Evolutionary conservation across 2,797 vertebrate species (phyloP).

Genomic region (Coluber constrictor): DNA sequence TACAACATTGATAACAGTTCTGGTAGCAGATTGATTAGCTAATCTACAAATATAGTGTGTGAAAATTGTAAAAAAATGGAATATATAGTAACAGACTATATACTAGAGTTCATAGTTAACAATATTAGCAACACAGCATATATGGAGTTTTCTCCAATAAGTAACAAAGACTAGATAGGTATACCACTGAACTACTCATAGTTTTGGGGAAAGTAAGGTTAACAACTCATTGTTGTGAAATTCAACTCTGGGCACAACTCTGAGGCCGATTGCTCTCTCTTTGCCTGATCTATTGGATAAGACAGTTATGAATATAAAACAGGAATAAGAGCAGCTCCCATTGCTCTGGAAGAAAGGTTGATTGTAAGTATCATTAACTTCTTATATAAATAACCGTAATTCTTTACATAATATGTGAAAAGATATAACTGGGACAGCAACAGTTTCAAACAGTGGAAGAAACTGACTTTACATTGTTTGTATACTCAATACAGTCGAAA

Average conservation of each 20-base stretch:
- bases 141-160: neutral
- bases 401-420: neutral
- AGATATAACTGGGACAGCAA: neutral
- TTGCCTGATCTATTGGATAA: neutral
- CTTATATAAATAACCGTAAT: neutral
- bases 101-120: neutral
- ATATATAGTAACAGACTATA: neutral
- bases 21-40: neutral
- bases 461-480: conserved; percentile 15
- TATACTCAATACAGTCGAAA: neutral
- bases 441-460: neutral
- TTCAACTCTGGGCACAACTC: too few species aligned
- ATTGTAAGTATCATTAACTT: neutral
- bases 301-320: neutral
- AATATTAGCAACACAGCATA: neutral
- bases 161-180: neutral
- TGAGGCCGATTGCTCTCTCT: neutral
- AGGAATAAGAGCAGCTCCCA: neutral
- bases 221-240: neutral
- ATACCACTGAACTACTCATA: neutral
- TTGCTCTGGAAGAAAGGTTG: neutral
- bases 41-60: neutral
- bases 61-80: neutral
- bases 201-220: neutral
- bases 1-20: neutral